Evolutionary conservation across 37 sponge, comb jelly and placozoan genomes (phyloP).

Genomic region (Diacarnus erythraeanus): DNA sequence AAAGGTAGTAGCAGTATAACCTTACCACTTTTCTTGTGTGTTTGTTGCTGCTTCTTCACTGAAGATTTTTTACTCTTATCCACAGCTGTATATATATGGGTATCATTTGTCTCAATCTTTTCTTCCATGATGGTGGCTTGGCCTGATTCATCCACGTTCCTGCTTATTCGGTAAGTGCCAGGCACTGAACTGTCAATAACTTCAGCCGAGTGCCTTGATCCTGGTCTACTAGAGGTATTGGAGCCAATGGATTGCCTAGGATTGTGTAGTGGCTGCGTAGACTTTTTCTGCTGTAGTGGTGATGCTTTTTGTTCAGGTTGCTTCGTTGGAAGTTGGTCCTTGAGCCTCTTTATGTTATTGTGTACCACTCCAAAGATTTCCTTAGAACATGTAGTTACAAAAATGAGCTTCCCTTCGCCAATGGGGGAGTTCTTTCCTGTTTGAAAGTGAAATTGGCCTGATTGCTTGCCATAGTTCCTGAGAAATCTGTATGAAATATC

Average conservation of each 20-base stretch:
- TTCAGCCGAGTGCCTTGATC: slow-evolving; percentile 1
- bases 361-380: slow-evolving; percentile 71
- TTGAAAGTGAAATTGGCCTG: slow-evolving; percentile 56
- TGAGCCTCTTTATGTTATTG: slow-evolving; percentile 42
- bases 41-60: neutral
- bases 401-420: slow-evolving; percentile 31
- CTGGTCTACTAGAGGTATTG: neutral
- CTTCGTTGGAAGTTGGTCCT: neutral
- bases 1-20: neutral
- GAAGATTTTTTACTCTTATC: slow-evolving; percentile 14
- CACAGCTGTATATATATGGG: slow-evolving; percentile 4
- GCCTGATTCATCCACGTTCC: slow-evolving; percentile 1
- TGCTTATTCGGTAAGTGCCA: slow-evolving; percentile 5
- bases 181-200: neutral
- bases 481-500: slow-evolving; percentile 49
- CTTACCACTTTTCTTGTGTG: neutral
- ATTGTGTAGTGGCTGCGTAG: neutral
- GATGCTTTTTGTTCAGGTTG: neutral
- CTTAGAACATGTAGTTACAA: slow-evolving; percentile 40
- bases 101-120: neutral
- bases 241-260: neutral
- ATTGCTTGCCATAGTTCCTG: slow-evolving; percentile 55
- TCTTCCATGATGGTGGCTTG: too few relatives aligned
- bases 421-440: slow-evolving; percentile 28
- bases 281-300: neutral